Conservation (phyloP, 1,140 invertebrate genomes). For the Ooceraea biroi region DNA sequence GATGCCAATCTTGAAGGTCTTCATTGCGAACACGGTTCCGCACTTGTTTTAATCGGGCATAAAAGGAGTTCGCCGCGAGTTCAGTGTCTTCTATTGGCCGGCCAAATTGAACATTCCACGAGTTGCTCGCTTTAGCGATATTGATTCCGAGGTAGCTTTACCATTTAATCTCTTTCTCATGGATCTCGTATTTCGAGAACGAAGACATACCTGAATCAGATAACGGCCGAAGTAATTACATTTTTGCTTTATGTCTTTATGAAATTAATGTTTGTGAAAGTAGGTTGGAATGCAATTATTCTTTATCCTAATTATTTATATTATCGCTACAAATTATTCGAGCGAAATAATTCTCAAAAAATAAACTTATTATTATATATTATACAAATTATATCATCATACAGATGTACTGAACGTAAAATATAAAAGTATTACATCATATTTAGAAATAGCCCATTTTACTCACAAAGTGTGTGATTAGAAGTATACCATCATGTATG, state of each 20-base stretch:
- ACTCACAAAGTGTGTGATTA: neutral
- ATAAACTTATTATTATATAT: neutral
- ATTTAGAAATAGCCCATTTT: neutral
- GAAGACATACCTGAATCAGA: neutral
- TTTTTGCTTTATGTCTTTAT: too few relatives aligned
- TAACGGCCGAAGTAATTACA: constrained; percentile 23
- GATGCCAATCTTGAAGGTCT: constrained; percentile 53
- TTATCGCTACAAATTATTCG: neutral
- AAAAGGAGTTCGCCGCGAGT: constrained; percentile 48
- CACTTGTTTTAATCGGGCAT: constrained; percentile 79
- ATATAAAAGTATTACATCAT: neutral
- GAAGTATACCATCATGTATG: neutral
- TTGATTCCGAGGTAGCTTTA: constrained; percentile 30
- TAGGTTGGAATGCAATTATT: constrained; percentile 5
- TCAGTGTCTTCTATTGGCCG: constrained; percentile 41
- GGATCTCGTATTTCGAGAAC: neutral
- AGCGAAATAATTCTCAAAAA: neutral
- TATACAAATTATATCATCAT: neutral
- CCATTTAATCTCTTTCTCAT: constrained; percentile 22
- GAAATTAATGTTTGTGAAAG: neutral
- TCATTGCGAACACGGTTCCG: constrained; percentile 74
- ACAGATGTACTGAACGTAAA: neutral
- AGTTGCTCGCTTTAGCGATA: constrained; percentile 21
- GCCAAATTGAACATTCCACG: constrained; percentile 62
- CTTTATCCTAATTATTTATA: neutral